phyloP scores from a whole-genome alignment of 2,888 invertebrate genomes.

The Fissipunctia ypsillon region DNA sequence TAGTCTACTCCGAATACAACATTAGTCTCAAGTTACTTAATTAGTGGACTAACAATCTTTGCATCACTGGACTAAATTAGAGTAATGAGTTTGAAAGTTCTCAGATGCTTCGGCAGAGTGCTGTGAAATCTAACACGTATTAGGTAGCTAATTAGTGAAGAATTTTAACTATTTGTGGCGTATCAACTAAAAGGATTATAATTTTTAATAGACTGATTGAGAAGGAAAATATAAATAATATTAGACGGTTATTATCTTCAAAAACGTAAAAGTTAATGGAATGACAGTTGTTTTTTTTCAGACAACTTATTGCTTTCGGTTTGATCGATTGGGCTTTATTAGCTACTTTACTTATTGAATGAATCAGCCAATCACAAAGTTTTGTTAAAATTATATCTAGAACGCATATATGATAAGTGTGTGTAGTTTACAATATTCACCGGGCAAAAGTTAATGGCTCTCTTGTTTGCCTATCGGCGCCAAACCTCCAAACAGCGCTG shows the following conservation, averaged over 20 bases:
- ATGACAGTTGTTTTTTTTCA: background rate
- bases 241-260: no score
- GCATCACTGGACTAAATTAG: conserved; percentile 24
- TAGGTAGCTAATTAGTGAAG: no score
- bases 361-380: background rate
- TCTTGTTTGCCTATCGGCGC: no score
- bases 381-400: background rate
- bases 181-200: no score
- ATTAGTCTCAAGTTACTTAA: conserved; percentile 42
- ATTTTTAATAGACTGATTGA: no score
- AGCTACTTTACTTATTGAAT: background rate
- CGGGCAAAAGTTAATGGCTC: no score
- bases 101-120: conserved; percentile 20
- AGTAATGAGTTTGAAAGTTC: conserved; percentile 56
- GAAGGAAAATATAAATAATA: no score
- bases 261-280: background rate
- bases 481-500: no score
- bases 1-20: background rate
- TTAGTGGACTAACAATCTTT: conserved; percentile 43
- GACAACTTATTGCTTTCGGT: background rate
- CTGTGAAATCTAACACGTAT: no score
- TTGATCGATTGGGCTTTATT: background rate
- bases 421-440: no score
- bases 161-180: no score
- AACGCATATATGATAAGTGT: background rate